A percentile compares a stretch with the other conserved stretches of the same genome.
Conservation (phyloP, 92 coral and sea anemone species). For the Plumapathes pennacea region DNA sequence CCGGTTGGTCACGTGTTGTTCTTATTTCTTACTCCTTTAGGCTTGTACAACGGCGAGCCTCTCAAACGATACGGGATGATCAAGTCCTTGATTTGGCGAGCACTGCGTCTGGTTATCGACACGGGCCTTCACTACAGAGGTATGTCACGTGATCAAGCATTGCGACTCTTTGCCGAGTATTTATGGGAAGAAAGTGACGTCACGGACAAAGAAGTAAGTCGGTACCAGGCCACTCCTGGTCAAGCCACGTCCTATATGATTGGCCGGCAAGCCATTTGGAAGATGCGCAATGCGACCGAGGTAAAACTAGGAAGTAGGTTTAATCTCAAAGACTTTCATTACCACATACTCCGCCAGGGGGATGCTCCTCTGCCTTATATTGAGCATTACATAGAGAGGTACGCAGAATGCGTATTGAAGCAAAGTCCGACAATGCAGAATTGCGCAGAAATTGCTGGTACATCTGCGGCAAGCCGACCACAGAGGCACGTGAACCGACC, state of each 20-base stretch:
- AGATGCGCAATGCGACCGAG: slow-evolving; percentile 51
- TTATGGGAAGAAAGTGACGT: slow-evolving; percentile 63
- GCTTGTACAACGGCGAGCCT: slow-evolving; percentile 42
- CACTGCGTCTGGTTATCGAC: slow-evolving; percentile 61
- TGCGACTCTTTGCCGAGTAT: slow-evolving; percentile 41
- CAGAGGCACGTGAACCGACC: too few species aligned
- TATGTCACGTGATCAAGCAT: slow-evolving; percentile 65
- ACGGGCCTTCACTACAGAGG: slow-evolving; percentile 53
- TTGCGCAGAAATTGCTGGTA: too few species aligned
- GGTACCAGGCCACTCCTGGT: slow-evolving; percentile 72
- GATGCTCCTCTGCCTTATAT: slow-evolving; percentile 48
- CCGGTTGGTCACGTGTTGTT: too few species aligned
- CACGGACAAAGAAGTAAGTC: slow-evolving; percentile 38
- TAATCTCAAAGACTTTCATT: slow-evolving; percentile 58
- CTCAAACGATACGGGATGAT: slow-evolving; percentile 61
- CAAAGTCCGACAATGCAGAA: too few species aligned
- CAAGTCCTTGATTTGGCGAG: slow-evolving; percentile 69
- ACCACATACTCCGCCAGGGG: slow-evolving; percentile 56
- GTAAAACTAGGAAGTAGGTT: slow-evolving; percentile 35
- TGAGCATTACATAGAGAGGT: slow-evolving; percentile 40
- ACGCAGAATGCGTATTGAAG: slow-evolving; percentile 35
- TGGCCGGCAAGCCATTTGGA: slow-evolving; percentile 58
- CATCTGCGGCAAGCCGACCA: too few species aligned
- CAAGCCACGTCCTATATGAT: slow-evolving; percentile 69
- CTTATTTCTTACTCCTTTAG: not conserved